Conservation (phyloP, 2,797 vertebrate species). For the Mus caroli region DNA sequence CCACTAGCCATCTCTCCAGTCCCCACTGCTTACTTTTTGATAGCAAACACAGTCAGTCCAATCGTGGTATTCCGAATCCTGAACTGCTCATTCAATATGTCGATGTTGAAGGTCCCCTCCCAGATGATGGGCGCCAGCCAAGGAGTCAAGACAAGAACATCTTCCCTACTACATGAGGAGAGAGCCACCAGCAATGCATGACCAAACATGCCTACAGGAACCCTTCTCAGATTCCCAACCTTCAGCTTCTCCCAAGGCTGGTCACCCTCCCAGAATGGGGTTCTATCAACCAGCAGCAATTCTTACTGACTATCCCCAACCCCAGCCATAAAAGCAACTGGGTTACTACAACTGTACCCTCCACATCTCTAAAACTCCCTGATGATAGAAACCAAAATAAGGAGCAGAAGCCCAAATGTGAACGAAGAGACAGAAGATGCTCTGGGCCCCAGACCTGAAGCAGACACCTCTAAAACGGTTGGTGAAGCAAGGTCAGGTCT, state of each 20-base stretch:
- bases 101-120: conserved; percentile 84
- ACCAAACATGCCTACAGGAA: background rate
- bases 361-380: no score
- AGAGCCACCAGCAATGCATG: accelerated
- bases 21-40: conserved; percentile 84
- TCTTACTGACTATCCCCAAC: background rate
- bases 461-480: background rate
- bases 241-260: no score
- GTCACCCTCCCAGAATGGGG: background rate
- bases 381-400: background rate
- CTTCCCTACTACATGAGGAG: background rate
- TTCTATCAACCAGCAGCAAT: background rate
- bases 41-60: conserved; percentile 83
- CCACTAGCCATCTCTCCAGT: background rate
- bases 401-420: background rate
- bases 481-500: background rate
- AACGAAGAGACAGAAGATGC: background rate
- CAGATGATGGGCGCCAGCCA: conserved; percentile 87
- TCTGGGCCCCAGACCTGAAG: no score
- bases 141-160: conserved; percentile 74
- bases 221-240: background rate
- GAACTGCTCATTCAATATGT: conserved; percentile 83
- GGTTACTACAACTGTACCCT: background rate
- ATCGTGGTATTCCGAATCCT: conserved; percentile 76
- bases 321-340: background rate